A percentile compares a stretch with the other conserved stretches of the same genome.
phyloP scores from a whole-genome alignment of 2,888 invertebrate species.

The Acanthoscelides obtectus region DNA sequence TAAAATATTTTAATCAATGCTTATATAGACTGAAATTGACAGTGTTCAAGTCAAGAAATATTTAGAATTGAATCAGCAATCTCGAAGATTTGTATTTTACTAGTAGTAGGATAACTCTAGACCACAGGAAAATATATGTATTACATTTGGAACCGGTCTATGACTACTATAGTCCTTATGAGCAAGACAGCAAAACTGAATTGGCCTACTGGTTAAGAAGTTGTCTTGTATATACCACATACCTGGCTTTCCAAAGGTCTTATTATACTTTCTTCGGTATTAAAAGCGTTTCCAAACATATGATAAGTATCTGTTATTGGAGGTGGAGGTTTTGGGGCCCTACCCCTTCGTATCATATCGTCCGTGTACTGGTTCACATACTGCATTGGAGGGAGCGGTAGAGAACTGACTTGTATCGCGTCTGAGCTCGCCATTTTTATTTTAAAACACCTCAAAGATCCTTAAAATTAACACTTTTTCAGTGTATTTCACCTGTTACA shows the following conservation, averaged over 20 bases:
- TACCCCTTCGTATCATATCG: slow-evolving; percentile 82
- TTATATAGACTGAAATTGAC: too few species aligned
- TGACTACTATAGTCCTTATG: too few species aligned
- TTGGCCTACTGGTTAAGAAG: background rate
- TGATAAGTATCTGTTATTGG: slow-evolving; percentile 85
- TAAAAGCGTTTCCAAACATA: slow-evolving; percentile 93
- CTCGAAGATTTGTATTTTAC: too few species aligned
- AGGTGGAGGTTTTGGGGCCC: slow-evolving; percentile 82
- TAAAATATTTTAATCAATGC: too few species aligned
- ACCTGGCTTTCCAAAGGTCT: slow-evolving; percentile 89
- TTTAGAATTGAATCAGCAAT: too few species aligned
- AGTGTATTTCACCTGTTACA: too few species aligned
- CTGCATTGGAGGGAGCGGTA: slow-evolving; percentile 89
- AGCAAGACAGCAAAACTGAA: background rate
- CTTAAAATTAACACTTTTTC: too few species aligned
- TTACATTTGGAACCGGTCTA: too few species aligned
- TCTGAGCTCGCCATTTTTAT: slow-evolving; percentile 53
- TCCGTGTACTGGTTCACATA: slow-evolving; percentile 90
- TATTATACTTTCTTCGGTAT: slow-evolving; percentile 91
- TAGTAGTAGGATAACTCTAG: too few species aligned
- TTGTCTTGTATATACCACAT: background rate
- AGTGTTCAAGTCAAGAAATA: too few species aligned
- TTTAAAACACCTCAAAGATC: too few species aligned
- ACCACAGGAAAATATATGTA: too few species aligned
- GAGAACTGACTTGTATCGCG: slow-evolving; percentile 80